Percentiles rank a stretch among this genome's conserved stretches.
These are phyloP conservation scores for Pangasius macronema DNA, from an alignment of 2,797 vertebrate species.

Conservation along the genomic window DNA sequence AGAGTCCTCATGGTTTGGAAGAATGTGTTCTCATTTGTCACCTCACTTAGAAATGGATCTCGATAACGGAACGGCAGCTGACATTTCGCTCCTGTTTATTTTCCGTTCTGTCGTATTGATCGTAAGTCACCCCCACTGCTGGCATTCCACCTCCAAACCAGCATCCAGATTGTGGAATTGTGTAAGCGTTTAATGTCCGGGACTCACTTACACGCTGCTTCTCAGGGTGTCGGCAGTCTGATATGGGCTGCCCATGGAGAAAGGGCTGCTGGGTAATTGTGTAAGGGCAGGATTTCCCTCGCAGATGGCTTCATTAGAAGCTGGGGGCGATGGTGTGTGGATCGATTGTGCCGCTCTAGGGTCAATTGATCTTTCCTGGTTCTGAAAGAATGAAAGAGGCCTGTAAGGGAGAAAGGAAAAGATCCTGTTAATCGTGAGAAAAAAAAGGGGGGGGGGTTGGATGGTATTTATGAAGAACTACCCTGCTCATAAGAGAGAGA, in stretches of 20 bases:
- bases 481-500: slow-evolving; percentile 24
- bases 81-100: slow-evolving; percentile 57
- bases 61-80: slow-evolving; percentile 48
- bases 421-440: slow-evolving; percentile 48
- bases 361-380: slow-evolving; percentile 55
- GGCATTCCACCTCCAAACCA: slow-evolving; percentile 28
- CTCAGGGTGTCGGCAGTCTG: slow-evolving; percentile 43
- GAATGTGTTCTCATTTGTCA: slow-evolving; percentile 39
- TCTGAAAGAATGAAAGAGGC: slow-evolving; percentile 38
- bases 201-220: slow-evolving; percentile 36
- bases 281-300: slow-evolving; percentile 56
- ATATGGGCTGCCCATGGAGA: slow-evolving; percentile 49
- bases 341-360: slow-evolving; percentile 56
- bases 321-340: slow-evolving; percentile 44
- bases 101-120: slow-evolving; percentile 52
- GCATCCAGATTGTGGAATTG: slow-evolving; percentile 40
- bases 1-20: slow-evolving; percentile 20
- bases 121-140: slow-evolving; percentile 47
- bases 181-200: slow-evolving; percentile 48
- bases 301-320: slow-evolving; percentile 62
- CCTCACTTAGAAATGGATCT: slow-evolving; percentile 45
- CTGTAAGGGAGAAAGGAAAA: not conserved
- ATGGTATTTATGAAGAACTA: slow-evolving; percentile 38
- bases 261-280: slow-evolving; percentile 56
- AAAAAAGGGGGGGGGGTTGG: not conserved